Conservation (phyloP, 2,888 invertebrate species). For the Scaptomyza cyrtandrae region DNA sequence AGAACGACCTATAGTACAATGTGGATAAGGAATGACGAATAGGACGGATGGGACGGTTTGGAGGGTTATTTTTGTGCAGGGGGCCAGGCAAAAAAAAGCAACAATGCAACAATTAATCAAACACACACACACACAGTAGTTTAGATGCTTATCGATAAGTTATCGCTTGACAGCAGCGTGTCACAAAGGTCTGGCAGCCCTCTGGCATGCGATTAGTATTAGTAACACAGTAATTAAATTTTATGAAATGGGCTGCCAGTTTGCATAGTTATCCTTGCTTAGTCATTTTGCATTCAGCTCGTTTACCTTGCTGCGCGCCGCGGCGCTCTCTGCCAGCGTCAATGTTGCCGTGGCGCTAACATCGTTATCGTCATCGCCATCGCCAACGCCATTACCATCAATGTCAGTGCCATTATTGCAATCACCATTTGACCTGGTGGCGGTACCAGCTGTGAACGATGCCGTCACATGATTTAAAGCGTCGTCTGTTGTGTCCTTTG, state of each 20-base stretch:
- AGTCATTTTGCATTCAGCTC: slow-evolving; percentile 10
- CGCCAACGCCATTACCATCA: slow-evolving; percentile 34
- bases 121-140: slow-evolving; percentile 12
- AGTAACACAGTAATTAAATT: background rate
- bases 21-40: background rate
- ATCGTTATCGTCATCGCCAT: slow-evolving; percentile 47
- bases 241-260: slow-evolving; percentile 7
- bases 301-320: slow-evolving; percentile 70
- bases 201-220: slow-evolving; percentile 54
- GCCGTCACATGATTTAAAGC: slow-evolving; percentile 12
- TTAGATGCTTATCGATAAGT: slow-evolving; percentile 21
- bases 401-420: slow-evolving; percentile 5
- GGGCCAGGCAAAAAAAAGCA: slow-evolving; percentile 21
- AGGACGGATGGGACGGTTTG: no score
- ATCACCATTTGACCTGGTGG: slow-evolving; percentile 21
- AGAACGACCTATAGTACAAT: background rate
- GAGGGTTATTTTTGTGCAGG: background rate
- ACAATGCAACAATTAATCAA: slow-evolving; percentile 19
- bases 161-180: slow-evolving; percentile 26
- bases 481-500: slow-evolving; percentile 66
- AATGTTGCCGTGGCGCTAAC: slow-evolving; percentile 61
- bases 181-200: slow-evolving; percentile 25
- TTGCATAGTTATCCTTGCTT: slow-evolving; percentile 9
- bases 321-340: slow-evolving; percentile 54
- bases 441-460: slow-evolving; percentile 6